These are phyloP conservation scores for Sakesphorus luctuosus DNA, from an alignment of 2,113 vertebrate genomes.

Conservation along the genomic window DNA sequence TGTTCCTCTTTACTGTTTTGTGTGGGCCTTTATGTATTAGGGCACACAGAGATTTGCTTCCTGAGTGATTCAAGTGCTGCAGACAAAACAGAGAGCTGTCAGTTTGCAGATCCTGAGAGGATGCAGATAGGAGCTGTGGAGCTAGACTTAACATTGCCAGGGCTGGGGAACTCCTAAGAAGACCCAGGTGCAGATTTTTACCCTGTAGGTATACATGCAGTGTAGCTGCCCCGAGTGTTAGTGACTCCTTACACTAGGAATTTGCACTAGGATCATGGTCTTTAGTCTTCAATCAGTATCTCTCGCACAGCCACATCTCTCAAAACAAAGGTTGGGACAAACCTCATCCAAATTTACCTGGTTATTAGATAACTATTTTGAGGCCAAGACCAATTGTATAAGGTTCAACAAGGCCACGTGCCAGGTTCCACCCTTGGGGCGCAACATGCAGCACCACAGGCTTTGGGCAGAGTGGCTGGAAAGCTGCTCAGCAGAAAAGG, in stretches of 20 bases:
- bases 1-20: neutral
- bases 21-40: neutral
- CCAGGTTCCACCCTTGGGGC: neutral
- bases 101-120: neutral
- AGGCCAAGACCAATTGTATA: neutral
- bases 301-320: neutral
- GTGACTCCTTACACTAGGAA: neutral
- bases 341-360: neutral
- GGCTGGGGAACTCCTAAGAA: neutral
- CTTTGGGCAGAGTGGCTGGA: neutral
- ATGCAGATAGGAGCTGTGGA: neutral
- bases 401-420: neutral
- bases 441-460: neutral
- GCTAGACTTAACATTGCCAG: neutral
- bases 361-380: neutral
- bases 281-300: neutral
- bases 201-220: neutral
- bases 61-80: neutral
- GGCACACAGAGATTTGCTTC: neutral
- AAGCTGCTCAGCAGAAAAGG: neutral
- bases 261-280: neutral
- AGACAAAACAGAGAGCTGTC: neutral
- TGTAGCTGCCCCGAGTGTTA: neutral
- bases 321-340: neutral
- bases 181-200: neutral